phyloP scores from a whole-genome alignment of 2,797 vertebrate genomes.

The Ceyx erithaca region DNA sequence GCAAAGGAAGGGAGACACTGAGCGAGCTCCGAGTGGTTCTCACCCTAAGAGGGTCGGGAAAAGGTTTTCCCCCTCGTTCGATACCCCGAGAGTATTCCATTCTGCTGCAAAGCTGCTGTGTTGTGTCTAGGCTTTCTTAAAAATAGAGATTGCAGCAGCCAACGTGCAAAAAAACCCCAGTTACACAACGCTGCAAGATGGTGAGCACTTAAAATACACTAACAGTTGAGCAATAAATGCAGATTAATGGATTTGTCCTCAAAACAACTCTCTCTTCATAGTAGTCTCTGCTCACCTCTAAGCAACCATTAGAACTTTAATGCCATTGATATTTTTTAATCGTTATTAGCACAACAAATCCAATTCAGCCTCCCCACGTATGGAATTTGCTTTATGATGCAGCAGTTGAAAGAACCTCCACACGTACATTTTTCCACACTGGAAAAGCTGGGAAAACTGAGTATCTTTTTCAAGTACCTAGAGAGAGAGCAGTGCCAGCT shows the following conservation, averaged over 20 bases:
- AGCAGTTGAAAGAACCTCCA: background rate
- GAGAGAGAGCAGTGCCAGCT: background rate
- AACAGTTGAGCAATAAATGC: background rate
- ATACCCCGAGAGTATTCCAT: too few species aligned
- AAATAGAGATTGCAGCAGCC: background rate
- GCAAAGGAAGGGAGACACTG: too few species aligned
- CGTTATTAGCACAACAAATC: background rate
- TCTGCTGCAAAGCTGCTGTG: too few species aligned
- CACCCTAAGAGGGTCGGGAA: too few species aligned
- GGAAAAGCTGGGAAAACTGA: background rate
- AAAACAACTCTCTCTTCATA: background rate
- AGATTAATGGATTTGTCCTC: background rate
- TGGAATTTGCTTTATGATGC: background rate
- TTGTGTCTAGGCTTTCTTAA: background rate
- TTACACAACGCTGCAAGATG: background rate
- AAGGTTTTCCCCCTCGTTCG: too few species aligned
- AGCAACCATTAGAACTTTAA: background rate
- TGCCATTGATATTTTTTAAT: background rate
- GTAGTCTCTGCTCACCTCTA: background rate
- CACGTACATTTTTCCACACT: accelerated
- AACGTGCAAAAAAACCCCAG: background rate
- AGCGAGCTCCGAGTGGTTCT: too few species aligned
- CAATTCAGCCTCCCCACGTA: background rate
- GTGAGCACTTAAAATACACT: background rate
- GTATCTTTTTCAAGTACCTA: background rate